phyloP scores from a whole-genome alignment of 2,113 vertebrate species.

The Archilochus colubris region DNA sequence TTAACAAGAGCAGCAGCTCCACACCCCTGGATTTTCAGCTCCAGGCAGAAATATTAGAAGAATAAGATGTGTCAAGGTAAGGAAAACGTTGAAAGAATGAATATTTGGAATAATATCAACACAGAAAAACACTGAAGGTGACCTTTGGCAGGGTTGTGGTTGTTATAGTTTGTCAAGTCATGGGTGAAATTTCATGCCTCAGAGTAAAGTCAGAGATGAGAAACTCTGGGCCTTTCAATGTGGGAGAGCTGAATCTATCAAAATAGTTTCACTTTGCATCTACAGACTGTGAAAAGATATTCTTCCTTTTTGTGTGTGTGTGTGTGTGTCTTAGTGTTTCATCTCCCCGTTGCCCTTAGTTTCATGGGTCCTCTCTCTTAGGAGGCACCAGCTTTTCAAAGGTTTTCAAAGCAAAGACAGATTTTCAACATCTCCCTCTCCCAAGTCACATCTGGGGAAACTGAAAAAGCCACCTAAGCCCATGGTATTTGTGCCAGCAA shows the following conservation, averaged over 20 bases:
- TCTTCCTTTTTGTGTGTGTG: background rate
- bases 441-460: background rate
- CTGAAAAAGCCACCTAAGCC: background rate
- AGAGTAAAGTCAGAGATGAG: constrained; percentile 17
- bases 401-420: background rate
- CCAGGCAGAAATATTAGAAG: background rate
- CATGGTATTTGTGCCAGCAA: fast-evolving
- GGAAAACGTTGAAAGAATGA: background rate
- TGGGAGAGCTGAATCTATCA: constrained; percentile 21
- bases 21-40: background rate
- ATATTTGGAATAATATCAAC: background rate
- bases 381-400: background rate
- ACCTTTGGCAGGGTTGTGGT: background rate
- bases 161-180: constrained; percentile 37
- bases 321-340: background rate
- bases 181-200: constrained; percentile 30
- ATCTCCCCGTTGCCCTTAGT: background rate
- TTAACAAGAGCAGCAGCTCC: background rate
- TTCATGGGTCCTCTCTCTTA: background rate
- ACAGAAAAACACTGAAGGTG: background rate
- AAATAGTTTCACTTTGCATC: constrained; percentile 64
- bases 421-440: background rate
- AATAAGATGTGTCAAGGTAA: background rate
- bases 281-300: background rate
- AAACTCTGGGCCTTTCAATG: background rate